A percentile compares a stretch with the other conserved stretches of the same genome.
Evolutionary conservation across 2,888 invertebrate genomes (phyloP).

Genomic region (Microplitis deprimator): DNA sequence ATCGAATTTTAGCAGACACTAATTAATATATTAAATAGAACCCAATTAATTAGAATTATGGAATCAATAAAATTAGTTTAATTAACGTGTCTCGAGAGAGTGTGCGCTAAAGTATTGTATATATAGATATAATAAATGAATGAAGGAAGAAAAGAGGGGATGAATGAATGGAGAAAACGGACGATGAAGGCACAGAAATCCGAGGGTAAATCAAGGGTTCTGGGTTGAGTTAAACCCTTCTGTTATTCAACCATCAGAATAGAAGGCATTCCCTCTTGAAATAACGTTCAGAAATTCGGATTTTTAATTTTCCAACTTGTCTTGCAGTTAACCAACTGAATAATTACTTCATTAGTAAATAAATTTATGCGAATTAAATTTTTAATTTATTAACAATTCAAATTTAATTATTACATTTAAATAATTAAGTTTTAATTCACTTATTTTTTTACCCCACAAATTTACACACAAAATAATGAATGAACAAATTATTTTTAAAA

Average conservation of each 20-base stretch:
- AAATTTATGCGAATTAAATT: background rate
- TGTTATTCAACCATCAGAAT: background rate
- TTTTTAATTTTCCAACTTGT: constrained; percentile 8
- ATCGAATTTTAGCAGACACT: constrained; percentile 29
- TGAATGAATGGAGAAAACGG: background rate
- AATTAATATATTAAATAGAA: constrained; percentile 36
- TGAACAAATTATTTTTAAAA: background rate
- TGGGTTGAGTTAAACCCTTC: constrained; percentile 23
- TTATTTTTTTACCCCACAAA: background rate
- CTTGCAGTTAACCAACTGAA: constrained; percentile 6
- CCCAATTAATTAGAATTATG: constrained; percentile 39
- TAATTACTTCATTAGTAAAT: constrained; percentile 5
- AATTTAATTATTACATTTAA: too few species aligned
- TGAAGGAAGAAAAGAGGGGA: background rate
- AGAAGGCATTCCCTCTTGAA: background rate
- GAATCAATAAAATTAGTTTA: constrained; percentile 37
- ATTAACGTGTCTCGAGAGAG: constrained; percentile 21
- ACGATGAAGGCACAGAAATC: background rate
- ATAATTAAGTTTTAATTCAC: constrained; percentile 2
- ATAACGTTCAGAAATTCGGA: background rate
- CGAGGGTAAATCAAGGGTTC: background rate
- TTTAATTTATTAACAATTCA: background rate
- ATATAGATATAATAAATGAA: constrained; percentile 24
- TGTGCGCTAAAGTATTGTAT: constrained; percentile 2
- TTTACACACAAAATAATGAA: too few species aligned